phyloP scores from a whole-genome alignment of 2,888 invertebrate genomes.

The Cephus rjabovi region DNA sequence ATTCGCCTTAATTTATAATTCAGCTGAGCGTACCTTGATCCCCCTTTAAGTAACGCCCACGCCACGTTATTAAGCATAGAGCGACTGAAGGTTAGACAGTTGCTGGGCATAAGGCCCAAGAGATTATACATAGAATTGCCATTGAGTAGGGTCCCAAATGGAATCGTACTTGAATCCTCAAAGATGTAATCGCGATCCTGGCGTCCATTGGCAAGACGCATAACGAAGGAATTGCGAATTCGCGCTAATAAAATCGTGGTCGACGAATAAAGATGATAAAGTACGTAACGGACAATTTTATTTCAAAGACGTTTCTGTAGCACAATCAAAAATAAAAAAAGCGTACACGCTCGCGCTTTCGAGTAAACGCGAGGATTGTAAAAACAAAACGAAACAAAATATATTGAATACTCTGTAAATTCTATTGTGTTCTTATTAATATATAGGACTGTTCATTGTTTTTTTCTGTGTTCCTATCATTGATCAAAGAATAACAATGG shows the following conservation, averaged over 20 bases:
- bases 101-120: neutral
- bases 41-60: conserved; percentile 6
- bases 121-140: neutral
- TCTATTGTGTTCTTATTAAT: neutral
- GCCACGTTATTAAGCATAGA: neutral
- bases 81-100: neutral
- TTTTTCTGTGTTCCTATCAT: neutral
- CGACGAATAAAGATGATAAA: neutral
- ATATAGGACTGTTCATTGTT: neutral
- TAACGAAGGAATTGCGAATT: neutral
- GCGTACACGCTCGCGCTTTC: neutral
- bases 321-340: neutral
- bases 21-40: conserved; percentile 8
- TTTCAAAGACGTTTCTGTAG: neutral
- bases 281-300: neutral
- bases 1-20: conserved; percentile 3
- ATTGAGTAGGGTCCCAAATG: neutral
- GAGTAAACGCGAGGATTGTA: neutral
- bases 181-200: neutral
- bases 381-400: neutral
- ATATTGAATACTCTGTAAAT: conserved; percentile 1
- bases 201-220: neutral
- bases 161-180: neutral
- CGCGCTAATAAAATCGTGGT: neutral
- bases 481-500: neutral